Conservation (phyloP, 1,140 invertebrate genomes). For the Cotesia typhae region DNA sequence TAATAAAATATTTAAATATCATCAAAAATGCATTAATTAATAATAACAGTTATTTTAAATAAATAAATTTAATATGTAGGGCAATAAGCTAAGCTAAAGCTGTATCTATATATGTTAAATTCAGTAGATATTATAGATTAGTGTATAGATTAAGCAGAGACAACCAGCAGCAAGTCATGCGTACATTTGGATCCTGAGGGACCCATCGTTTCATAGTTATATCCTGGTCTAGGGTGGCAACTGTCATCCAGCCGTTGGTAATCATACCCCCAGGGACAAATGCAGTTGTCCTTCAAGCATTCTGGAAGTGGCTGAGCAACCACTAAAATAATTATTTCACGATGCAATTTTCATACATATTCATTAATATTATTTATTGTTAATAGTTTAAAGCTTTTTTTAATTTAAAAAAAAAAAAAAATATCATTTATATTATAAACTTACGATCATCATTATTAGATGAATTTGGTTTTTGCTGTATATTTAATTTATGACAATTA, state of each 20-base stretch:
- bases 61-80: no score
- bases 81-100: constrained; percentile 5
- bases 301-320: constrained; percentile 59
- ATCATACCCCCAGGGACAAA: constrained; percentile 65
- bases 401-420: no score
- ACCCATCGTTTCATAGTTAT: constrained; percentile 62
- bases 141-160: no score
- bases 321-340: constrained; percentile 57
- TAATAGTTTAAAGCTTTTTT: neutral
- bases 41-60: no score
- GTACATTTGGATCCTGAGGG: constrained; percentile 63
- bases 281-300: constrained; percentile 64
- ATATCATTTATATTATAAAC: constrained; percentile 5
- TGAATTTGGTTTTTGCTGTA: constrained; percentile 25
- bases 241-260: constrained; percentile 55
- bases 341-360: constrained; percentile 42
- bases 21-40: constrained; percentile 31
- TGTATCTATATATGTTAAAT: constrained; percentile 3
- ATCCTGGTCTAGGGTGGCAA: constrained; percentile 57
- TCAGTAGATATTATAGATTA: constrained; percentile 25
- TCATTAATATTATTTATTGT: neutral
- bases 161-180: constrained; percentile 51
- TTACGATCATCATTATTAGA: constrained; percentile 31
- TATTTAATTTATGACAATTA: constrained; percentile 46
- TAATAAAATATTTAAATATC: no score